Evolutionary conservation across 2,888 invertebrate species (phyloP).

Genomic region (Pristionchus mayeri): DNA sequence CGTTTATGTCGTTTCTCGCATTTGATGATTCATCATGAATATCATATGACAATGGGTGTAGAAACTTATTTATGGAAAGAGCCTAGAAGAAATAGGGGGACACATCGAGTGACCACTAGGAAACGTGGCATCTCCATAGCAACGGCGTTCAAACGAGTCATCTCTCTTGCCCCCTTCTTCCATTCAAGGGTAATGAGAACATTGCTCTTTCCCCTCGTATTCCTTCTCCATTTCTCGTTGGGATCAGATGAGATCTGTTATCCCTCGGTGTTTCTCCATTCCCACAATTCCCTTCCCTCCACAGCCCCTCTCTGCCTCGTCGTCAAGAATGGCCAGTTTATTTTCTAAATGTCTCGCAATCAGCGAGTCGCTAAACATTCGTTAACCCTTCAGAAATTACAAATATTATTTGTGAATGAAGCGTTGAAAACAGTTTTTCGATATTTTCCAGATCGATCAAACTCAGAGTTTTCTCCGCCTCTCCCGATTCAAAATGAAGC

Average conservation of each 20-base stretch:
- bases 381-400: neutral
- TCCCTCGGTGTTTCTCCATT: constrained; percentile 41
- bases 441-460: constrained; percentile 6
- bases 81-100: neutral
- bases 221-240: neutral
- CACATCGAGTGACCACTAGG: neutral
- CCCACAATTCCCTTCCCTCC: constrained; percentile 4
- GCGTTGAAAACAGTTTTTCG: neutral
- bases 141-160: constrained; percentile 21
- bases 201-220: neutral
- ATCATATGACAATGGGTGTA: too few relatives aligned
- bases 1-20: neutral
- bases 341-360: neutral
- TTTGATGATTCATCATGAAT: too few relatives aligned
- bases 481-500: neutral
- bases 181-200: neutral
- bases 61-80: too few relatives aligned
- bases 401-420: neutral
- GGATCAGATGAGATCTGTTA: constrained; percentile 38
- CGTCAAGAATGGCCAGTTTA: constrained; percentile 17
- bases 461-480: constrained; percentile 12
- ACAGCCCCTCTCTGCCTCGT: constrained; percentile 40
- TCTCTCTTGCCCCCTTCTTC: neutral
- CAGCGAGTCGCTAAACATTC: neutral
- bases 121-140: neutral